A percentile compares a stretch with the other conserved stretches of the same genome.
Conservation (phyloP, 2,888 invertebrate species). For the Eueremaeus valkanovi region DNA sequence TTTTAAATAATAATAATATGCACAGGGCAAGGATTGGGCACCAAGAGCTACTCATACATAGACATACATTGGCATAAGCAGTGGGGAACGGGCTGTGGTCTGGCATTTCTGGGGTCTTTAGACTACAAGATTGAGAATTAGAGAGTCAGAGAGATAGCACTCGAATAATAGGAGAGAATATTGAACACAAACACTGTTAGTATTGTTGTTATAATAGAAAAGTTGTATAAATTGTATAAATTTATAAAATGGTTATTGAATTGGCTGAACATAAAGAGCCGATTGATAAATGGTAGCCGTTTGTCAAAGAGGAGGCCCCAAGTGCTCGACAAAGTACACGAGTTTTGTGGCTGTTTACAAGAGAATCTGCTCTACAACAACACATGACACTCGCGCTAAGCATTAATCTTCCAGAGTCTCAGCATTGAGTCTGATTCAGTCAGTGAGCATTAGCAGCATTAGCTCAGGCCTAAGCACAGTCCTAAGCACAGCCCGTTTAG, state of each 20-base stretch:
- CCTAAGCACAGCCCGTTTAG: background rate
- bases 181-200: background rate
- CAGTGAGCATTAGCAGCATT: too few relatives aligned
- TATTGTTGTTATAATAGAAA: background rate
- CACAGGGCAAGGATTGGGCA: constrained; percentile 1
- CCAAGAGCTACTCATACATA: background rate
- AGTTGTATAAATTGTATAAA: constrained; percentile 1
- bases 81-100: background rate
- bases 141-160: background rate
- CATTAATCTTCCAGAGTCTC: constrained; percentile 28
- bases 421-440: background rate
- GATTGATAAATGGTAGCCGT: constrained; percentile 24
- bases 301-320: constrained; percentile 25
- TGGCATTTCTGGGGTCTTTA: background rate
- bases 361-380: constrained; percentile 28
- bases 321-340: constrained; percentile 17
- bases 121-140: background rate
- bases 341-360: constrained; percentile 21
- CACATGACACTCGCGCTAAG: constrained; percentile 23
- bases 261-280: constrained; percentile 1
- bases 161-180: background rate
- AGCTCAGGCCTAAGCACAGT: background rate
- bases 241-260: constrained; percentile 27
- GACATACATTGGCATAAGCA: constrained; percentile 8
- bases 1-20: constrained; percentile 26